A percentile compares a stretch with the other conserved stretches of the same genome.
Evolutionary conservation across 2,797 vertebrate species (phyloP).

Genomic region (Leucoraja ocellata): DNA sequence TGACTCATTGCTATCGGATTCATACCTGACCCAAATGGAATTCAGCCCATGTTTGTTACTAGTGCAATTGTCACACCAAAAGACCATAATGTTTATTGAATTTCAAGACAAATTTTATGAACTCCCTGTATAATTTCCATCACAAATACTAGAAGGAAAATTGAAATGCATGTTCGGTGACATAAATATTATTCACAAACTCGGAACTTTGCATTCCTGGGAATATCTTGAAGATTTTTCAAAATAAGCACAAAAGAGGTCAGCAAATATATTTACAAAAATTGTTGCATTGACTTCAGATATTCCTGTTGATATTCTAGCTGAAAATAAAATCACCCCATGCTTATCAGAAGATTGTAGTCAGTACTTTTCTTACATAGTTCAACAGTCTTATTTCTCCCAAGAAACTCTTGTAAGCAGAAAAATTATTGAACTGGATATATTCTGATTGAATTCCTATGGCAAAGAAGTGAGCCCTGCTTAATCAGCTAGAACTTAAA

Average conservation of each 20-base stretch:
- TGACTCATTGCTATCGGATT: background rate
- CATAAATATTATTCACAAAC: background rate
- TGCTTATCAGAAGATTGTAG: background rate
- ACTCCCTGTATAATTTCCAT: background rate
- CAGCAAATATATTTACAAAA: background rate
- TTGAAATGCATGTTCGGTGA: background rate
- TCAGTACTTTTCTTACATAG: background rate
- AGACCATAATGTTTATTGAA: background rate
- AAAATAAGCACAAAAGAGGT: background rate
- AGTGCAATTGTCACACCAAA: background rate
- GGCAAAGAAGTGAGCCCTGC: background rate
- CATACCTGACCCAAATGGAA: background rate
- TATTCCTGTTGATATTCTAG: background rate
- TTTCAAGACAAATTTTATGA: background rate
- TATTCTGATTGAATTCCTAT: constrained; percentile 18
- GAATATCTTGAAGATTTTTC: background rate
- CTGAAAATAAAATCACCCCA: background rate
- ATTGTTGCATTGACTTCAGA: background rate
- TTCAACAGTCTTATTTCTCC: background rate
- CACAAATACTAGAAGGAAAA: background rate
- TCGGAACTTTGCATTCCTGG: background rate
- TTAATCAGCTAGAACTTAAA: background rate
- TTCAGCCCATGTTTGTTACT: background rate
- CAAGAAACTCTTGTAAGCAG: background rate
- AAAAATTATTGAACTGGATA: background rate